A percentile compares a stretch with the other conserved stretches of the same genome.
Evolutionary conservation across 2,113 vertebrate species (phyloP).

Genomic region (Oceanodroma tethys): DNA sequence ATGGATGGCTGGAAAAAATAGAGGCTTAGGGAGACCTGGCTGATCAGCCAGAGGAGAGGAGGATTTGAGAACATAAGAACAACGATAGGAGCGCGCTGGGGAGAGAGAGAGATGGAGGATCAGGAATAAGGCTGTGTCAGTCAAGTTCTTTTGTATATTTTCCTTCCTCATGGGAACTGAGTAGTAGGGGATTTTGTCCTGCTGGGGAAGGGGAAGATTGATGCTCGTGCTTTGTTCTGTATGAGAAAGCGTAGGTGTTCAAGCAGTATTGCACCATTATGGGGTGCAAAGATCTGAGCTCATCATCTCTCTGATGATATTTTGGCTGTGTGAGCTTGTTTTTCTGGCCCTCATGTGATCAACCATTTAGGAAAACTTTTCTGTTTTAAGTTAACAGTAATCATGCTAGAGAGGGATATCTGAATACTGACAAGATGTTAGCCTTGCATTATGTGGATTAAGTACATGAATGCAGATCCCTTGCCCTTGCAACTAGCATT

Average conservation of each 20-base stretch:
- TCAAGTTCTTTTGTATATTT: neutral
- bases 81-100: fast-evolving
- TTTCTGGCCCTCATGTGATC: neutral
- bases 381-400: neutral
- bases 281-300: neutral
- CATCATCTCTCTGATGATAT: neutral
- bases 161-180: neutral
- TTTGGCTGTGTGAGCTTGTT: neutral
- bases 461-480: neutral
- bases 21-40: neutral
- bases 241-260: neutral
- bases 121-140: neutral
- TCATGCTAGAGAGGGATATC: neutral
- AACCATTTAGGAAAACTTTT: neutral
- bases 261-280: neutral
- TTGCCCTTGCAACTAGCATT: neutral
- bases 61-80: neutral
- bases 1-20: neutral
- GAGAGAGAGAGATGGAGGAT: neutral
- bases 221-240: neutral
- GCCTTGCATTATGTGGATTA: neutral
- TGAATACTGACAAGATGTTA: neutral
- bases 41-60: neutral
- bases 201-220: neutral
- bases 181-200: neutral